Percentiles rank a stretch among this genome's conserved stretches.
These are phyloP conservation scores for Thyatira batis DNA, from an alignment of 2,888 invertebrate species.

Conservation along the genomic window DNA sequence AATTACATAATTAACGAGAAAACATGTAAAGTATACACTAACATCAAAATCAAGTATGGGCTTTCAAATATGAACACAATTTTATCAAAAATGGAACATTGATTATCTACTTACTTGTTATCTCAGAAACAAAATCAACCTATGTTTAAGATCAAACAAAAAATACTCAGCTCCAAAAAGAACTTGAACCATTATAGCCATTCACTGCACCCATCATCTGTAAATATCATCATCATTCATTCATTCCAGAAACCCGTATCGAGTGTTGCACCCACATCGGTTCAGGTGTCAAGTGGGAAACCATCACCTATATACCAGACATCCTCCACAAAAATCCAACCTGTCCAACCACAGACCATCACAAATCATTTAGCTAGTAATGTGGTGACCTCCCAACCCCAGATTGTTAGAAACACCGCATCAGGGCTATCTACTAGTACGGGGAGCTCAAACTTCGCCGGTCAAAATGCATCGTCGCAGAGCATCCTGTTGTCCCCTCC, in stretches of 20 bases:
- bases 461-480: slow-evolving; percentile 67
- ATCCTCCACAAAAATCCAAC: slow-evolving; percentile 90
- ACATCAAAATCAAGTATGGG: too few relatives aligned
- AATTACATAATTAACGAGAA: too few relatives aligned
- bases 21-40: too few relatives aligned
- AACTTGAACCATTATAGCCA: slow-evolving; percentile 28
- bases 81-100: too few relatives aligned
- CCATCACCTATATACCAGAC: slow-evolving; percentile 91
- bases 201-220: slow-evolving; percentile 54
- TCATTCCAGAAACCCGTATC: slow-evolving; percentile 91
- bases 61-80: too few relatives aligned
- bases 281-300: slow-evolving; percentile 85
- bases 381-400: slow-evolving; percentile 73
- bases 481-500: slow-evolving; percentile 82
- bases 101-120: too few relatives aligned
- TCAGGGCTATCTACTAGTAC: slow-evolving; percentile 76
- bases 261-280: slow-evolving; percentile 91
- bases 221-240: slow-evolving; percentile 76
- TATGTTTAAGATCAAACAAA: neutral
- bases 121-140: too few relatives aligned
- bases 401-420: slow-evolving; percentile 78
- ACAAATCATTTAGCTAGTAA: slow-evolving; percentile 76
- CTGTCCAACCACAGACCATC: slow-evolving; percentile 89
- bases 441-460: slow-evolving; percentile 65
- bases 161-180: neutral